A percentile compares a stretch with the other conserved stretches of the same genome.
Evolutionary conservation across 2,797 vertebrate species (phyloP).

Genomic region (Peromyscus aztecus): DNA sequence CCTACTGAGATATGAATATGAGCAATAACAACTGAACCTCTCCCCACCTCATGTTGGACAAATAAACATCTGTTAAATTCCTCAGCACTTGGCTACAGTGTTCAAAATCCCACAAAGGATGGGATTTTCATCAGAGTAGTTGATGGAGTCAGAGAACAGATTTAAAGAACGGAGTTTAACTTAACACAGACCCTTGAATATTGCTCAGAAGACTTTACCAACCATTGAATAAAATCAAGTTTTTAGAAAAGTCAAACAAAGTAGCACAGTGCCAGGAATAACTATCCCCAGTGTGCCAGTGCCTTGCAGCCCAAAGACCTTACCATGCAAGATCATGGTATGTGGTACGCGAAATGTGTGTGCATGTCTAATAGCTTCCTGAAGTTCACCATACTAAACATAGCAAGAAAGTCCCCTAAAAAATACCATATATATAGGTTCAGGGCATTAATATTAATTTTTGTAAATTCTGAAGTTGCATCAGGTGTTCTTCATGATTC

Average conservation of each 20-base stretch:
- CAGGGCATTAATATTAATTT: background rate
- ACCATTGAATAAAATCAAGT: background rate
- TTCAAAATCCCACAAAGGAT: background rate
- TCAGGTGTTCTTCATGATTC: background rate
- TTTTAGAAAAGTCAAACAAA: background rate
- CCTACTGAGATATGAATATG: conserved; percentile 2
- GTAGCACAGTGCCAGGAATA: background rate
- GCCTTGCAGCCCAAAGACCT: background rate
- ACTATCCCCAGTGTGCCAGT: background rate
- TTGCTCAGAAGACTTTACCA: background rate
- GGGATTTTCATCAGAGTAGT: background rate
- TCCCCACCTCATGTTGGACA: background rate
- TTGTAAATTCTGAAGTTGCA: background rate
- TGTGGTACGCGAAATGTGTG: background rate
- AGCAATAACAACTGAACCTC: background rate
- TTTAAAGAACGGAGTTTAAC: conserved; percentile 32
- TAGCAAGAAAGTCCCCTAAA: background rate
- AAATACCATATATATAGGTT: rapidly evolving
- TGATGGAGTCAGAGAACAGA: background rate
- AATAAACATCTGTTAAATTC: background rate
- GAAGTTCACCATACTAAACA: background rate
- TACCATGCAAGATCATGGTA: background rate
- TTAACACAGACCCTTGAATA: background rate
- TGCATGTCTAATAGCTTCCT: background rate
- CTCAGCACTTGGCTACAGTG: rapidly evolving